These are phyloP conservation scores for Telmatherina bonti DNA, from an alignment of 2,797 vertebrate species.

Conservation along the genomic window DNA sequence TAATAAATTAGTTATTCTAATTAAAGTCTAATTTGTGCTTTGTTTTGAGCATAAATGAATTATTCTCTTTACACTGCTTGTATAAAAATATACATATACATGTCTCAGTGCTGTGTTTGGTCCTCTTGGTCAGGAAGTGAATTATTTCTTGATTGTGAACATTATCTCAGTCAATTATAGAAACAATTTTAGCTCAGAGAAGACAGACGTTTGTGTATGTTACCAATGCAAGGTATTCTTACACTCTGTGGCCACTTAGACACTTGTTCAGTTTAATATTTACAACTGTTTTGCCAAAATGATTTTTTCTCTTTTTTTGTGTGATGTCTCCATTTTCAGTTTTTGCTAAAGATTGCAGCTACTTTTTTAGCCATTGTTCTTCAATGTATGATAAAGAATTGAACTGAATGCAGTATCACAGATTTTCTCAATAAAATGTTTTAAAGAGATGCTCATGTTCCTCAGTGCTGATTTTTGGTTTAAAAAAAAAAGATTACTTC, in stretches of 20 bases:
- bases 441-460: background rate
- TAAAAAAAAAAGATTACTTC: background rate
- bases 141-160: background rate
- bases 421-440: too few relatives aligned
- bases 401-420: too few relatives aligned
- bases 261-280: background rate
- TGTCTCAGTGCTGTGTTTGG: background rate
- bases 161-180: background rate
- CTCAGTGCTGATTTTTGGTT: too few relatives aligned
- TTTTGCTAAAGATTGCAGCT: background rate
- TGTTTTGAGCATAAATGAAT: background rate
- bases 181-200: background rate
- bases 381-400: too few relatives aligned
- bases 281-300: too few relatives aligned
- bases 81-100: background rate
- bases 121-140: background rate
- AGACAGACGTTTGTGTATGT: background rate
- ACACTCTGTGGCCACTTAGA: background rate
- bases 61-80: background rate
- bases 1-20: slow-evolving; percentile 2
- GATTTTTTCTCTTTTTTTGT: too few relatives aligned
- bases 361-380: too few relatives aligned
- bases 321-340: background rate
- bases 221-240: too few relatives aligned
- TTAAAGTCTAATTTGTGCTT: slow-evolving; percentile 1